These are phyloP conservation scores for Homarus americanus DNA, from an alignment of 1,140 invertebrate species.

Conservation along the genomic window DNA sequence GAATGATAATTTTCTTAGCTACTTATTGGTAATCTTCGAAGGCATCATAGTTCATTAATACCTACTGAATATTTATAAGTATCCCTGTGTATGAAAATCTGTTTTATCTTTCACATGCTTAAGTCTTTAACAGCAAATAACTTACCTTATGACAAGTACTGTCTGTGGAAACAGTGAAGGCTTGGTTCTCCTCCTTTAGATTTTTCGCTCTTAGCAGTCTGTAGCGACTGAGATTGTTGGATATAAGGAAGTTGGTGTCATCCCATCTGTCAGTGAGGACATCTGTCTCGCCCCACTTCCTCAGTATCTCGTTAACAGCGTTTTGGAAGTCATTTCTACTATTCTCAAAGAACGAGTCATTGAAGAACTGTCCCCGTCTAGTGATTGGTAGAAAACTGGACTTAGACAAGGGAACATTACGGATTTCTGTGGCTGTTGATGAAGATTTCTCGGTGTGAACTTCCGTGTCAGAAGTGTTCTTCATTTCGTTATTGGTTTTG, in stretches of 20 bases:
- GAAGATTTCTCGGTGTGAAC: not conserved
- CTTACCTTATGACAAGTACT: slow-evolving; percentile 33
- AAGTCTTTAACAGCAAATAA: not conserved
- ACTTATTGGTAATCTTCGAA: not conserved
- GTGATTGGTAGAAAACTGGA: slow-evolving; percentile 24
- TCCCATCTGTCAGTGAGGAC: not conserved
- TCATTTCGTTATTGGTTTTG: not conserved
- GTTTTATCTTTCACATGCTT: not conserved
- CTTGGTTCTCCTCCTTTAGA: slow-evolving; percentile 23
- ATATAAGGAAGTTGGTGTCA: slow-evolving; percentile 8
- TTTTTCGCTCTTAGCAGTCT: slow-evolving; percentile 3
- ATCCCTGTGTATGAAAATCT: not conserved
- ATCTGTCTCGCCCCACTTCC: not conserved
- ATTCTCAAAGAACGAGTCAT: slow-evolving; percentile 28
- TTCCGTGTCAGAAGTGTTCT: not conserved
- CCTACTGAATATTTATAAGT: not conserved
- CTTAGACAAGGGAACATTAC: not conserved
- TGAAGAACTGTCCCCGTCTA: slow-evolving; percentile 27
- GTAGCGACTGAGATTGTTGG: slow-evolving; percentile 14
- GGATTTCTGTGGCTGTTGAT: not conserved
- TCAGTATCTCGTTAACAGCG: slow-evolving; percentile 11
- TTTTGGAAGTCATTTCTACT: slow-evolving; percentile 30
- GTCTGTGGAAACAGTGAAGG: not conserved
- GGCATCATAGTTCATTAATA: not conserved
- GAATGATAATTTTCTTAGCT: not conserved